These are phyloP conservation scores for Oedothorax gibbosus DNA, from an alignment of 1,140 invertebrate species.

Conservation along the genomic window DNA sequence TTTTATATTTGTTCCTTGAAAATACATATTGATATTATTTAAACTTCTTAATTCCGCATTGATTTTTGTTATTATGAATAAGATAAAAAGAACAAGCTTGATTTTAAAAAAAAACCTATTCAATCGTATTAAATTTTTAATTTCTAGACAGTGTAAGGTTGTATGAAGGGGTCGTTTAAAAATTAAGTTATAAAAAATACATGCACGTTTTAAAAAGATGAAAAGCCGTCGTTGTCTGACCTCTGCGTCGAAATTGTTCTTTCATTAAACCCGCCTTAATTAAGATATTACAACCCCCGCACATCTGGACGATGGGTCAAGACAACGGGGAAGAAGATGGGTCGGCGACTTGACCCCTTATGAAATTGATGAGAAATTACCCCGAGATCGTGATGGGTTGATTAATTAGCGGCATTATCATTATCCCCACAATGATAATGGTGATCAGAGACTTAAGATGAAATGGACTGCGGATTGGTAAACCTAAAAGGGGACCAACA, in stretches of 20 bases:
- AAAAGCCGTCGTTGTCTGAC: background rate
- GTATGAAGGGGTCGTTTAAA: background rate
- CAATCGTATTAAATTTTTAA: too few species aligned
- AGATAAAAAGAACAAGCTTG: too few species aligned
- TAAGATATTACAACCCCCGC: constrained; percentile 36
- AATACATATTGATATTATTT: too few species aligned
- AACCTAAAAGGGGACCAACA: too few species aligned
- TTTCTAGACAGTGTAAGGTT: too few species aligned
- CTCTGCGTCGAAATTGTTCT: constrained; percentile 6
- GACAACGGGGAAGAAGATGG: constrained; percentile 9
- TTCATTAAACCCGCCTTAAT: constrained; percentile 23
- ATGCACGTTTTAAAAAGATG: too few species aligned
- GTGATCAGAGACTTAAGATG: background rate
- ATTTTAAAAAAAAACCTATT: too few species aligned
- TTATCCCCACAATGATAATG: constrained; percentile 2
- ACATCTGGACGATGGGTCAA: constrained; percentile 5
- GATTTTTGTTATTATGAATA: too few species aligned
- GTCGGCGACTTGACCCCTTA: background rate
- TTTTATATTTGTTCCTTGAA: too few species aligned
- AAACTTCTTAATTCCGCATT: too few species aligned
- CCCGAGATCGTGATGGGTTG: constrained; percentile 3
- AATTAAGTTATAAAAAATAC: background rate
- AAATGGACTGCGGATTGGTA: too few species aligned
- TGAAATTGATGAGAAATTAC: constrained; percentile 26
- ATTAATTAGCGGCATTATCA: constrained; percentile 23